Conservation (phyloP, 2,888 invertebrate species). For the Andrena trimmerana region DNA sequence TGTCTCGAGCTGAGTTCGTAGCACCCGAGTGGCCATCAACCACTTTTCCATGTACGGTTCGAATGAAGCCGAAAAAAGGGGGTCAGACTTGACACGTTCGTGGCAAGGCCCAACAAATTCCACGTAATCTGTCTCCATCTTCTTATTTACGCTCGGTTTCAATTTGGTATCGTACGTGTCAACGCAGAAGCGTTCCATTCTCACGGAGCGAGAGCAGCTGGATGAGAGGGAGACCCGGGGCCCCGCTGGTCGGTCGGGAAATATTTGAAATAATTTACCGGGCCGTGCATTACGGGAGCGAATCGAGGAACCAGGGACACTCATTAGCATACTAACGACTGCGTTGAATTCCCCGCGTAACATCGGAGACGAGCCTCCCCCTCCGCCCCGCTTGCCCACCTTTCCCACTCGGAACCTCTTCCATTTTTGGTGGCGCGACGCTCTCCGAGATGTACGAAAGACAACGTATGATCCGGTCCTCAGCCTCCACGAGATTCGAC, state of each 20-base stretch:
- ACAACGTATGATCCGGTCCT: constrained; percentile 57
- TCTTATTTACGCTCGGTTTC: constrained; percentile 28
- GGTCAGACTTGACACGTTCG: constrained; percentile 38
- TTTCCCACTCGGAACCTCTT: constrained; percentile 55
- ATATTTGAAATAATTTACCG: constrained; percentile 82
- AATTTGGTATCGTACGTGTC: constrained; percentile 7
- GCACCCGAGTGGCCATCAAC: background rate
- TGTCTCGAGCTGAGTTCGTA: no score
- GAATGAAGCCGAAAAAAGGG: constrained; percentile 23
- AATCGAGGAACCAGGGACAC: constrained; percentile 67
- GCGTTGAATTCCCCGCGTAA: constrained; percentile 79
- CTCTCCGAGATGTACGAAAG: constrained; percentile 49
- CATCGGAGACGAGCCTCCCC: constrained; percentile 68
- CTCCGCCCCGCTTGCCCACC: constrained; percentile 7
- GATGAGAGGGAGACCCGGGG: background rate
- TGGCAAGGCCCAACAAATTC: constrained; percentile 15
- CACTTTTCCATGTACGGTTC: constrained; percentile 4
- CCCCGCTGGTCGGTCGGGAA: constrained; percentile 57
- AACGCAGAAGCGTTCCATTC: constrained; percentile 27
- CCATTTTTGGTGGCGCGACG: constrained; percentile 66
- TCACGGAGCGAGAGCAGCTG: constrained; percentile 24
- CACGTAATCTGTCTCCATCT: constrained; percentile 28
- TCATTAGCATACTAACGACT: constrained; percentile 85
- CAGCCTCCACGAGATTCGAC: constrained; percentile 24
- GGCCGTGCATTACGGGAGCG: constrained; percentile 65